phyloP scores from a whole-genome alignment of 1,140 invertebrate species.

The Drosophila serrata region DNA sequence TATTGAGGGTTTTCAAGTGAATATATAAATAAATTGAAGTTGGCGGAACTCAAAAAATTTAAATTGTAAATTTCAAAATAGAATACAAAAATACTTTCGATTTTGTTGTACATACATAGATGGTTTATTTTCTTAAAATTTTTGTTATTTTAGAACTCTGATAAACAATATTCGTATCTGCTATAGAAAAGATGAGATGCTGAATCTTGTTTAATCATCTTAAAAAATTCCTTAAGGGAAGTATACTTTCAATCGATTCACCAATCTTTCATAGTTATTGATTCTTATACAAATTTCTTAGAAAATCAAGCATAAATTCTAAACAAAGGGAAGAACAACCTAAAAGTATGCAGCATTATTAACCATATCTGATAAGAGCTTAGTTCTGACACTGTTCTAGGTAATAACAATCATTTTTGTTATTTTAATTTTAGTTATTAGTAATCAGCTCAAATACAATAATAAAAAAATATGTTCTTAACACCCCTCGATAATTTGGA shows the following conservation, averaged over 20 bases:
- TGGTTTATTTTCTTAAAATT: too few relatives aligned
- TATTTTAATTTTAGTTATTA: neutral
- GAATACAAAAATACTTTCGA: too few relatives aligned
- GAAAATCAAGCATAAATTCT: neutral
- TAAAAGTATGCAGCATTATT: slow-evolving; percentile 1
- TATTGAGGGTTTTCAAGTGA: neutral
- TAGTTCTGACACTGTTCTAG: neutral
- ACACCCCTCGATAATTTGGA: neutral
- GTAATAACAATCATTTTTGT: neutral
- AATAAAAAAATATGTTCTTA: neutral
- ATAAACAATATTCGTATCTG: too few relatives aligned
- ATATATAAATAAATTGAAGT: slow-evolving; percentile 5
- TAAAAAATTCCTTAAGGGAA: too few relatives aligned
- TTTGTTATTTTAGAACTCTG: too few relatives aligned
- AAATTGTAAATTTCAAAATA: neutral
- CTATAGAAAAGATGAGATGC: too few relatives aligned
- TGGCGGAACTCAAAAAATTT: neutral
- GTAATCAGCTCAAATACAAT: neutral
- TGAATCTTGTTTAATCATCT: too few relatives aligned
- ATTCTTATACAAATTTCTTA: neutral
- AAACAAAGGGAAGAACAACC: too few relatives aligned
- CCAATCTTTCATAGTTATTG: too few relatives aligned
- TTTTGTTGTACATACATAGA: too few relatives aligned
- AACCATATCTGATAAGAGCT: neutral
- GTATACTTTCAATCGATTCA: too few relatives aligned